Conservation (phyloP, 2,797 vertebrate genomes). For the Triplophysa bombifrons region DNA sequence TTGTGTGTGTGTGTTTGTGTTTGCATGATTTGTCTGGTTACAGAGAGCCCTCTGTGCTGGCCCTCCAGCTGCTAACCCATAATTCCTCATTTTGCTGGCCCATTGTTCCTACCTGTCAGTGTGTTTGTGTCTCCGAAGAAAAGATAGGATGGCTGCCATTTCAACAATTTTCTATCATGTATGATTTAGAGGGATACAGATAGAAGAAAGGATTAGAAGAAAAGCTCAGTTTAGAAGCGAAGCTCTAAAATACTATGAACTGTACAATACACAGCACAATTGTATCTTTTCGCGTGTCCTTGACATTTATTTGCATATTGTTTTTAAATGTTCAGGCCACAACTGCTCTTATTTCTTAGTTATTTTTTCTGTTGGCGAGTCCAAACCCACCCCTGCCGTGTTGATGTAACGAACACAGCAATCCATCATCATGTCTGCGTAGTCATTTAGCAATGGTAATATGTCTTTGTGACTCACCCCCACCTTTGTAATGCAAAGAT, state of each 20-base stretch:
- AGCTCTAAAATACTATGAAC: conserved; percentile 1
- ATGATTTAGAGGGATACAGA: conserved; percentile 33
- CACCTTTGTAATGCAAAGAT: conserved; percentile 78
- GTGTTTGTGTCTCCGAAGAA: conserved; percentile 79
- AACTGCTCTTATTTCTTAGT: neutral
- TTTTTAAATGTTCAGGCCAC: neutral
- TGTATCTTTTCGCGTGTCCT: neutral
- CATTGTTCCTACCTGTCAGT: conserved; percentile 86
- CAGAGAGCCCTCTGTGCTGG: conserved; percentile 79
- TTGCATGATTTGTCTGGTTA: conserved; percentile 71
- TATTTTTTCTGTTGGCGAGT: neutral
- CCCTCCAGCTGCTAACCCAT: conserved; percentile 82
- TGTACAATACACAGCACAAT: neutral
- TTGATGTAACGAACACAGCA: conserved; percentile 37
- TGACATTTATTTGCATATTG: neutral
- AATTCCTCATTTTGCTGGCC: conserved; percentile 83
- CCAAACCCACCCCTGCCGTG: neutral
- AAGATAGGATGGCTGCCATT: conserved; percentile 78
- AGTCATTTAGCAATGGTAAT: conserved; percentile 78
- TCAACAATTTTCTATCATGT: conserved; percentile 59
- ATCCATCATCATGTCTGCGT: conserved; percentile 54
- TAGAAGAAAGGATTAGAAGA: conserved; percentile 16
- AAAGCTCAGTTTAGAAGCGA: conserved; percentile 12
- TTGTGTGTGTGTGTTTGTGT: conserved; percentile 61
- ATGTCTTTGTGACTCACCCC: conserved; percentile 69